Percentiles rank a stretch among this genome's conserved stretches.
phyloP scores from a whole-genome alignment of 1,140 invertebrate species.

The Halesus radiatus region DNA sequence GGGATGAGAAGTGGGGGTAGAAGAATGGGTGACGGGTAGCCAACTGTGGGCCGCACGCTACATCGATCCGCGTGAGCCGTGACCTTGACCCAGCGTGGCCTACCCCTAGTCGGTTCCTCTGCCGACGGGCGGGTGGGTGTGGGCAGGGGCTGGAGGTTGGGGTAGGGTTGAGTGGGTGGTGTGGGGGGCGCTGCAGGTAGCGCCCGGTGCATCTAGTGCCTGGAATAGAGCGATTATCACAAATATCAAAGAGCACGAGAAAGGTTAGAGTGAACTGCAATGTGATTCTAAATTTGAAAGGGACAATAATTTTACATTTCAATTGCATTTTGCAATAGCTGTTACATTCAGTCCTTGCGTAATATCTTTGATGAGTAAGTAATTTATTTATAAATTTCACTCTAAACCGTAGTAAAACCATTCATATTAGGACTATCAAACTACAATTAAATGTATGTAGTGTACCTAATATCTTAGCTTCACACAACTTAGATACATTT shows the following conservation, averaged over 20 bases:
- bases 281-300: no score
- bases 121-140: neutral
- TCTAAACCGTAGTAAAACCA: no score
- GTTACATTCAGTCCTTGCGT: no score
- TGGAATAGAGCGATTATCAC: neutral
- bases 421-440: no score
- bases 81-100: conserved; percentile 69
- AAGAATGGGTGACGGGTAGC: conserved; percentile 48
- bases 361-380: no score
- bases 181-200: neutral
- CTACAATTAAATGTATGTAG: no score
- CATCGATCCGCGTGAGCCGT: conserved; percentile 69
- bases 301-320: neutral
- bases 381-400: no score
- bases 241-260: conserved; percentile 12
- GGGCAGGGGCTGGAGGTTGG: neutral
- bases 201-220: conserved; percentile 12
- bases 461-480: no score
- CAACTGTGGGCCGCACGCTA: conserved; percentile 64
- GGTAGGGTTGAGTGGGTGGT: neutral
- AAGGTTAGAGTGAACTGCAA: no score
- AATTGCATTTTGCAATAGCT: neutral
- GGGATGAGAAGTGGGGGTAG: conserved; percentile 18
- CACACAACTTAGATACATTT: no score
- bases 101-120: conserved; percentile 61